Evolutionary conservation across 1,140 invertebrate genomes (phyloP), one percentile per base, ranked within the genome.

Genomic region (Mya arenaria): DNA sequence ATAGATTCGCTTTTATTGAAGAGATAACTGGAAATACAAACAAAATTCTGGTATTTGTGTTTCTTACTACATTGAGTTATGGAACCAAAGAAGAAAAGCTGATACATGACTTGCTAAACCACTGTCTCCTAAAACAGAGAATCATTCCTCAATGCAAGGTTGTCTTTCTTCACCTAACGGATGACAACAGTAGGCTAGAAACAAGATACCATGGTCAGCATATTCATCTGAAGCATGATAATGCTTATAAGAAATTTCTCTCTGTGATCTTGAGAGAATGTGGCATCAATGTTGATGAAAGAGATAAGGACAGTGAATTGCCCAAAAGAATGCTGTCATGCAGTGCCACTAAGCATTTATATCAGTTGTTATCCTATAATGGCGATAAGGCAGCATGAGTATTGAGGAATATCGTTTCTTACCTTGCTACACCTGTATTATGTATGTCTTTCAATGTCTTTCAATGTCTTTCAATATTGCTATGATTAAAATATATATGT

Each of bases 111-210:
- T n/a, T 72, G 4, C n/a, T 72, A 5, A 55, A 72, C 0, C 48
- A 72, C n/a, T n/a, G n/a, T 58, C n/a, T 72, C 6, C 48, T 34
- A n/a, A 8, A 56, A 71, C n/a, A 44, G n/a, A 41, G 37, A 32
- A 52, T n/a, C 13, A 71, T 17, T 5, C 44, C 52, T 23, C 69
- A 58, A 25, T 72, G 69, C 36, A 72, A 72, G 30, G 69, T 72
- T 23, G 30, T 28, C 25, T 72, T 72, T 37, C 32, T 58, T 4
- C 48, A 58, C 39, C 41, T 72, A 37, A 72, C 69, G 3, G 69
- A 72, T n/a, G 58, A 28, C 44, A 52, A 25, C 15, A 55, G 58
- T 10, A 37, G 58, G 36, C 39, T 72, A 34, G 44, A 48, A 23
- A 56, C 25, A 2, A 23, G 41, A 25, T 36, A 72, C 52, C 52